Evolutionary conservation across 2,113 vertebrate species (phyloP).

Genomic region (human (Homo sapiens)): DNA sequence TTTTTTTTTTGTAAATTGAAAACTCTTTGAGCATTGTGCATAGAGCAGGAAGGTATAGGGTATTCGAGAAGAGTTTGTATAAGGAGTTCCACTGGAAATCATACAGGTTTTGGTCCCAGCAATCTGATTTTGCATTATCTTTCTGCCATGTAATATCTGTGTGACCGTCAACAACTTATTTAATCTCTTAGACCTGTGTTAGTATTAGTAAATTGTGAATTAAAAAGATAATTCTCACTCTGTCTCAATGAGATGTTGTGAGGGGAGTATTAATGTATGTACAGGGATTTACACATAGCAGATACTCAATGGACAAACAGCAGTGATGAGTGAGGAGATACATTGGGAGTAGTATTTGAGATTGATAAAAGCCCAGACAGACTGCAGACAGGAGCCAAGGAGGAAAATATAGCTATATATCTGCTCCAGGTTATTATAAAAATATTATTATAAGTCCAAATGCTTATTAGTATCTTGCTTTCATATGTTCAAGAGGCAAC

Average conservation of each 20-base stretch:
- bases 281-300: background rate
- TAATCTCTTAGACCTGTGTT: background rate
- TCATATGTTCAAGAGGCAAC: background rate
- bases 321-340: background rate
- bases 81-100: background rate
- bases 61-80: background rate
- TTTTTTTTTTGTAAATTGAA: background rate
- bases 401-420: background rate
- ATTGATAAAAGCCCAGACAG: background rate
- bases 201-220: background rate
- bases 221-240: background rate
- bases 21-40: background rate
- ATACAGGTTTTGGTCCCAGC: background rate
- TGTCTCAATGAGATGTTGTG: background rate
- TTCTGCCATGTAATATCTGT: background rate
- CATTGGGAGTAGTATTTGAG: background rate
- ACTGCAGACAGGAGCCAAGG: background rate
- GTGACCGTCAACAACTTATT: background rate
- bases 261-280: background rate
- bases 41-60: background rate
- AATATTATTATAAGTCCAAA: background rate
- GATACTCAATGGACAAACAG: background rate
- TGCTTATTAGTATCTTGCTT: background rate
- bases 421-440: background rate
- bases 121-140: slow-evolving; percentile 17